A percentile compares a stretch with the other conserved stretches of the same genome.
phyloP scores from a whole-genome alignment of 2,797 vertebrate genomes.

The Scolopax rusticola region DNA sequence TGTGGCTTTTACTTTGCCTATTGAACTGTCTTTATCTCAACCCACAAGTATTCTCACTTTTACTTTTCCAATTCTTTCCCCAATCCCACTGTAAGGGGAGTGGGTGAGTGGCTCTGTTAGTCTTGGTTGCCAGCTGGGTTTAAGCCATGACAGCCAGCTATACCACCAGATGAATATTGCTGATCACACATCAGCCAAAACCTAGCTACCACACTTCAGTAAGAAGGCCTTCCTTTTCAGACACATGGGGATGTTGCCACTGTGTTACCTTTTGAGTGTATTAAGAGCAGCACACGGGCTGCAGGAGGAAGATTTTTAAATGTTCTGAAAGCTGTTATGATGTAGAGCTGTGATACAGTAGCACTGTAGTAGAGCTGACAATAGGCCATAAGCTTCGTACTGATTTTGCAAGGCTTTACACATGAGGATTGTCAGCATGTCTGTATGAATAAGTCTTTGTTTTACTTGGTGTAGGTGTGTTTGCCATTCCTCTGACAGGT shows the following conservation, averaged over 20 bases:
- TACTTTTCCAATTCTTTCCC: neutral
- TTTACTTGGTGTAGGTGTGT: neutral
- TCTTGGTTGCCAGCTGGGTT: neutral
- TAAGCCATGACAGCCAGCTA: neutral
- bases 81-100: neutral
- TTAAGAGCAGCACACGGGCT: neutral
- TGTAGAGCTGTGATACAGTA: neutral
- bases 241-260: neutral
- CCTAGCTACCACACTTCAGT: neutral
- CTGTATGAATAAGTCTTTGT: neutral
- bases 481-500: neutral
- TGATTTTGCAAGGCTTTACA: neutral
- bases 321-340: neutral
- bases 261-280: neutral
- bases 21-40: neutral
- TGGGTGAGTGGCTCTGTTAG: neutral
- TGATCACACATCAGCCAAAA: neutral
- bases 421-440: neutral
- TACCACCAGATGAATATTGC: neutral
- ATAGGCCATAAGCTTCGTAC: rapidly evolving
- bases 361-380: neutral
- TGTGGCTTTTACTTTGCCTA: neutral
- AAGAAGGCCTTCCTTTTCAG: neutral
- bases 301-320: neutral
- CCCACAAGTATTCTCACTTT: neutral